These are phyloP conservation scores for Sylvilagus floridanus DNA, from an alignment of 2,797 vertebrate species.

Conservation along the genomic window DNA sequence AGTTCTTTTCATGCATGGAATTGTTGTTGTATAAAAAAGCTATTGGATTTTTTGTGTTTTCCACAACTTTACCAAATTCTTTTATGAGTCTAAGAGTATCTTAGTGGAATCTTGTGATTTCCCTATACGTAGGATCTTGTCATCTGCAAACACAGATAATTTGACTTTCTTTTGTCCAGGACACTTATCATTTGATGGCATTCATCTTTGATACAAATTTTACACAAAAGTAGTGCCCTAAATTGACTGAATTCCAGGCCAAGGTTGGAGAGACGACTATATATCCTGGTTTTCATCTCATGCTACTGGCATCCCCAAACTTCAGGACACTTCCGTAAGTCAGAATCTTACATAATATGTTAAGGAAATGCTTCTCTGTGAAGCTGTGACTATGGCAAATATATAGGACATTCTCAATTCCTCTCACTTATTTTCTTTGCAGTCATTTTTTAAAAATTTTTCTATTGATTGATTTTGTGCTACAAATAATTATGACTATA, in stretches of 20 bases:
- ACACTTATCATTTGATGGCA: neutral
- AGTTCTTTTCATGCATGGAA: no score
- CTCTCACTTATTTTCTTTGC: neutral
- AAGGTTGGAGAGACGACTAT: neutral
- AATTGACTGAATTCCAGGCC: neutral
- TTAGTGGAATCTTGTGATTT: no score
- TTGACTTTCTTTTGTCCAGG: neutral
- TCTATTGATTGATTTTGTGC: neutral
- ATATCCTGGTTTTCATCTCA: neutral
- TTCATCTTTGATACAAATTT: neutral
- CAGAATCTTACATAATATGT: neutral
- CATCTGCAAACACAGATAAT: no score
- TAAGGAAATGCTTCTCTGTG: neutral
- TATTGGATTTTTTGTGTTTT: no score
- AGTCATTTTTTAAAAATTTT: neutral
- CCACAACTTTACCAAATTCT: no score
- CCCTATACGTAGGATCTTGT: no score
- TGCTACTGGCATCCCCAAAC: rapidly evolving
- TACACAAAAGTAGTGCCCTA: neutral
- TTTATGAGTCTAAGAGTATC: no score
- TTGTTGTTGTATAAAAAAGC: no score
- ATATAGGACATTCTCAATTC: neutral
- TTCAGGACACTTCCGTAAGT: neutral
- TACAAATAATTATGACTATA: neutral
- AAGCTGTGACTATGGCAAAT: neutral